Conservation (phyloP, 2,797 vertebrate species). For the Petrocephalus sullivani region DNA sequence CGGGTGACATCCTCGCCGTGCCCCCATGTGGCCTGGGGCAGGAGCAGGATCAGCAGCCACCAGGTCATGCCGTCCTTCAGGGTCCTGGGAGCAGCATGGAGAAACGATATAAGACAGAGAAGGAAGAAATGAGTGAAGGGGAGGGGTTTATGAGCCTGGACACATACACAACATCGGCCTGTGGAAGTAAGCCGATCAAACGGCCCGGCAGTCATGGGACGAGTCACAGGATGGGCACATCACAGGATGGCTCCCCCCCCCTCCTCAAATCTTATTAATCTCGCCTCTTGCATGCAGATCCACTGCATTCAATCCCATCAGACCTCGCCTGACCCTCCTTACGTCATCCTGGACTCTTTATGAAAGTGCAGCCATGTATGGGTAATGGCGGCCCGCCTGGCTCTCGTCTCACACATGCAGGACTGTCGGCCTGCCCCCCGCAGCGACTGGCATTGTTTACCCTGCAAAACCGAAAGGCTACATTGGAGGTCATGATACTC, state of each 20-base stretch:
- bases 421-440: background rate
- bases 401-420: background rate
- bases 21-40: slow-evolving; percentile 17
- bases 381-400: background rate
- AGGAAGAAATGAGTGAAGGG: background rate
- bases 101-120: background rate
- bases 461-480: background rate
- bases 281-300: background rate
- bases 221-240: slow-evolving; percentile 11
- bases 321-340: background rate
- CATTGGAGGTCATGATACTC: background rate
- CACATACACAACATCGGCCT: background rate
- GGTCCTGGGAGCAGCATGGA: slow-evolving; percentile 32
- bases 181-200: background rate
- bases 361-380: background rate
- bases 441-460: background rate
- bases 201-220: slow-evolving; percentile 15
- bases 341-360: background rate
- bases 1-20: slow-evolving; percentile 16
- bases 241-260: background rate
- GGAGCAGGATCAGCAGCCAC: slow-evolving; percentile 44
- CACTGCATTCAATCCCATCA: background rate
- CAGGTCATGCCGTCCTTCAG: slow-evolving; percentile 35
- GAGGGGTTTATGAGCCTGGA: background rate
- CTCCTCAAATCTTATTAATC: background rate